Conservation (phyloP, 2,113 vertebrate species). For the Pheucticus melanocephalus region DNA sequence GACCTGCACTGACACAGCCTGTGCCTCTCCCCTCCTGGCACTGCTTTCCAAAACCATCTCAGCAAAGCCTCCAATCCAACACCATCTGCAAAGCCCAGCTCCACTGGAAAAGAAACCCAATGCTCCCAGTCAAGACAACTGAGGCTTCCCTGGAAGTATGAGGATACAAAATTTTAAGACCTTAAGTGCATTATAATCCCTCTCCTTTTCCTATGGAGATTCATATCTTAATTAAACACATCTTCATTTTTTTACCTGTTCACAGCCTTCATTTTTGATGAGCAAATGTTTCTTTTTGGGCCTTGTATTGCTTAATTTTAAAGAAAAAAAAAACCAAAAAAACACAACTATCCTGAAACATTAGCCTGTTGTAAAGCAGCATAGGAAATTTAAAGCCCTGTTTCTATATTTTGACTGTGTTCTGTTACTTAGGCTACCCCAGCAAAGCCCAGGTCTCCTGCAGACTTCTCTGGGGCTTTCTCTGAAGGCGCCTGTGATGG, state of each 20-base stretch:
- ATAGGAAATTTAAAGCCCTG: background rate
- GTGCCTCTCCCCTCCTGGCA: background rate
- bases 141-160: background rate
- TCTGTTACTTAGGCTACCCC: background rate
- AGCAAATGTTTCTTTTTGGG: background rate
- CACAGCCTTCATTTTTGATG: background rate
- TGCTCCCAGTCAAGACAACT: background rate
- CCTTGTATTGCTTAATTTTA: background rate
- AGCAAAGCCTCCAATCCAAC: background rate
- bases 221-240: background rate
- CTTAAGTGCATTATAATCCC: background rate
- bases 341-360: background rate
- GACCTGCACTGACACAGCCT: accelerated
- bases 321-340: background rate
- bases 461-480: background rate
- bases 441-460: background rate
- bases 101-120: background rate
- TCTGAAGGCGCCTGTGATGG: background rate
- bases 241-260: background rate
- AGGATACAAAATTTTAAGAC: background rate
- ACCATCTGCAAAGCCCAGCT: background rate
- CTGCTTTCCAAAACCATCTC: background rate
- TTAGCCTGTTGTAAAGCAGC: background rate
- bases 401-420: background rate
- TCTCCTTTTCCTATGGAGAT: background rate